phyloP scores from a whole-genome alignment of 2,797 vertebrate genomes.

The Cichlasoma orientale region DNA sequence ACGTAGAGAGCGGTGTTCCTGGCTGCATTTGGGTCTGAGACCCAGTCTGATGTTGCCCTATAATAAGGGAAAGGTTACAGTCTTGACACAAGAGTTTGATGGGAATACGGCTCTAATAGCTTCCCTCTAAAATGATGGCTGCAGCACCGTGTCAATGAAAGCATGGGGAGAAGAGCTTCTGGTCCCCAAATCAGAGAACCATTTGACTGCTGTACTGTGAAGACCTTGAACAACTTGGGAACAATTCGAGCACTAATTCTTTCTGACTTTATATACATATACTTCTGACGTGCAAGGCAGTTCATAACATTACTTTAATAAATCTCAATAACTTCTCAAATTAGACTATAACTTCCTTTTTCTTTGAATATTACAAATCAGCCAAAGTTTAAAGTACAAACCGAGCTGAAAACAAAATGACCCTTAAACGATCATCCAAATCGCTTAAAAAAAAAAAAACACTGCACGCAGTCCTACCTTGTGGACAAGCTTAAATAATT shows the following conservation, averaged over 20 bases:
- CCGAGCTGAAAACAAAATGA: not conserved
- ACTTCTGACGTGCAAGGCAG: not conserved
- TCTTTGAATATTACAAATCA: not conserved
- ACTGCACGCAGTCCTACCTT: not conserved
- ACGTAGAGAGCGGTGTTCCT: conserved; percentile 51
- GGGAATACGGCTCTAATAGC: conserved; percentile 44
- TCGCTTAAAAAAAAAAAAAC: not conserved
- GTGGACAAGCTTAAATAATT: not conserved
- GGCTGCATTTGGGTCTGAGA: conserved; percentile 59
- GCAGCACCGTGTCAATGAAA: conserved; percentile 12
- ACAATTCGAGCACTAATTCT: not conserved
- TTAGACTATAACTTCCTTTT: not conserved
- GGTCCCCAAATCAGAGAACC: not conserved
- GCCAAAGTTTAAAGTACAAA: not conserved
- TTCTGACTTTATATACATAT: not conserved
- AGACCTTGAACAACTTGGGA: not conserved
- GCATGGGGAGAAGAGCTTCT: conserved; percentile 24
- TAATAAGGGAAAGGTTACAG: conserved; percentile 62
- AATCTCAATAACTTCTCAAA: not conserved
- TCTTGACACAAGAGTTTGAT: conserved; percentile 35
- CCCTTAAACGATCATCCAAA: not conserved
- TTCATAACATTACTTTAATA: not conserved
- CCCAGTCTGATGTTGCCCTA: conserved; percentile 53
- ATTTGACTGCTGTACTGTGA: not conserved
- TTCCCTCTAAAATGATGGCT: conserved; percentile 3